Base-by-base conservation (phyloP, 2,888 invertebrate genomes). In the Microctonus brassicae region DNA sequence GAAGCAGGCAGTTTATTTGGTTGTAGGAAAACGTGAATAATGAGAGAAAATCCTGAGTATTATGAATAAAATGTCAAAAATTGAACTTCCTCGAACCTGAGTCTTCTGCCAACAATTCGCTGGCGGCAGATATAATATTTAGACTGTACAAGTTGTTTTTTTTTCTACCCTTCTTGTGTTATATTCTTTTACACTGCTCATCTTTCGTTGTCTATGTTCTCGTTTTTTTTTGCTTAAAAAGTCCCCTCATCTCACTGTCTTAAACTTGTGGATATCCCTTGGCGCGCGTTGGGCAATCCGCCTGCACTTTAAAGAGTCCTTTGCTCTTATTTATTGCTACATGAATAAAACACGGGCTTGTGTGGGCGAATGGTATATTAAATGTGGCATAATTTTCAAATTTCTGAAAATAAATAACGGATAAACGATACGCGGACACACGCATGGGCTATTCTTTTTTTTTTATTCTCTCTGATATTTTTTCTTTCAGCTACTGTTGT, bases 351-450 rank as follows among this genome's bases (percentile, higher is more conserved):
- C 84, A 85, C 83, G 82, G 82, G 53, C 67, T 68, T 53, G 57
- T 47, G 47, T 47, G 17, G 34, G 52, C 77, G 78, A 78, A 78
- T 77, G 76, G 80, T 78, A 82, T 81, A 82, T 86, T 86, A 86
- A 85, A 85, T 83, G 84, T 80, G 81, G 86, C 82, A 86, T 86
- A 86, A 86, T 86, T 86, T 86, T 86, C 84, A 86, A 86, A 86
- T 86, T 86, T 86, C 76, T 69, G 80, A 82, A 85, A 85, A 86
- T 86, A 86, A 86, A 86, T 86, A 86, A 86, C 82, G 83, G 74
- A 81, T 85, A 86, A 86, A 85, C 85, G 85, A 86, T 86, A 71
- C 84, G 83, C 81, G 79, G 82, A 83, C 83, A 80, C 76, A 79
- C 78, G 78, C 76, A 79, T 73, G 73, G 75, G 78, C 77, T 78